Percentiles rank a stretch among this genome's conserved stretches.
phyloP scores from a whole-genome alignment of 2,113 vertebrate species.

The Labeo catla region DNA sequence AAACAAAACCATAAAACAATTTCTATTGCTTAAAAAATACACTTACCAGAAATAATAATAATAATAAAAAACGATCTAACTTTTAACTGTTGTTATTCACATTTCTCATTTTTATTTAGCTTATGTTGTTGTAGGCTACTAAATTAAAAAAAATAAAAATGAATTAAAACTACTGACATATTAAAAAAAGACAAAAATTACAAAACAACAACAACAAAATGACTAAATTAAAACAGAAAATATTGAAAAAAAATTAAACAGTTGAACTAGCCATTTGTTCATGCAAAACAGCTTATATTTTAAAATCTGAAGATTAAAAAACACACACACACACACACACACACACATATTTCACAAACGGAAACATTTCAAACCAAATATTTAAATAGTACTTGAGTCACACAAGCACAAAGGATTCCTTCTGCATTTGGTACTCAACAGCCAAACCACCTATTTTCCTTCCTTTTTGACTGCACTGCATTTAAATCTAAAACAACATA shows the following conservation, averaged over 20 bases:
- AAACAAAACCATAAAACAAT: no score
- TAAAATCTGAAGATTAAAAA: neutral
- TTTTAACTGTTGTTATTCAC: no score
- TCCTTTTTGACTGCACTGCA: neutral
- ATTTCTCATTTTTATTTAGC: no score
- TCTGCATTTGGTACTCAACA: neutral
- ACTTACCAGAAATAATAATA: no score
- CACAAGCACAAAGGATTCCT: neutral
- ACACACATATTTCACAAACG: neutral
- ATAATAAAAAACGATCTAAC: no score
- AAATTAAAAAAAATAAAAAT: no score
- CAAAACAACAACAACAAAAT: no score
- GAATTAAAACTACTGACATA: no score
- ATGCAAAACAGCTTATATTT: neutral
- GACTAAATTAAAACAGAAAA: no score
- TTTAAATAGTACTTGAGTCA: neutral
- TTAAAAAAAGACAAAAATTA: no score
- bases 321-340: neutral
- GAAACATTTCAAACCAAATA: neutral
- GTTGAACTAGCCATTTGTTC: neutral
- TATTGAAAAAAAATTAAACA: neutral
- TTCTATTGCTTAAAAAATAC: no score
- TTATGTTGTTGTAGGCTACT: no score
- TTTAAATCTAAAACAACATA: neutral
- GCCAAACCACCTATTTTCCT: neutral